Evolutionary conservation across 2,888 invertebrate species (phyloP), one percentile per base, ranked within the genome.

Genomic region (Aphodius sticticus): DNA sequence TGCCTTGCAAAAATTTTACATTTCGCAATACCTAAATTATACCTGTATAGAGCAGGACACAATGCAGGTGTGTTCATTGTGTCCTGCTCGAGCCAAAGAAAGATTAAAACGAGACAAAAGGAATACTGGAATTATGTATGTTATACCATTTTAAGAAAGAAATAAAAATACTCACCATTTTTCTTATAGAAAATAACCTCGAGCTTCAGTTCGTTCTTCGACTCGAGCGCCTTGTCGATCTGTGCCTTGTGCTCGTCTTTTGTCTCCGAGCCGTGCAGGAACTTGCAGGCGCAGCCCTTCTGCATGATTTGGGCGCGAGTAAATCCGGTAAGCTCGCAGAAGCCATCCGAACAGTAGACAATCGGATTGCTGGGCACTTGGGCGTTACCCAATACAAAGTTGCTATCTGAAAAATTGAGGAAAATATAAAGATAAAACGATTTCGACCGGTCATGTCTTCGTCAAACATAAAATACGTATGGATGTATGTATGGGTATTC

Each of bases 131-230:
- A 26, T 26, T 26, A 26, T 26, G 2, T 26, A 26, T 26, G 26
- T 26, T 26, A 26, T 26, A 26, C 26, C 26, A 26, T 26, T 26
- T 26, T 26, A 26, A 26, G 26, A 26, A 26, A 26, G 26, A 26
- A 26, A 26, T 26, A 26, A 26, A 26, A 26, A 26, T 26, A 89
- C 94, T 93, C 89, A 97, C 98, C 97, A 91, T 94, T 96, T 90
- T 97, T 98, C 90, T 97, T 97, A 90, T 98, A 98, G 90, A 98
- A 97, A 86, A 96, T 95, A 82, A 98, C 95, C 90, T 98, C 98
- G 84, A 97, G 92, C 90, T 98, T 98, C 83, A 98, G 94, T 90
- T 98, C 98, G 85, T 94, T 94, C 90, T 98, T 97, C 85, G 94
- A 94, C 86, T 96, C 96, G 84, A 98, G 92, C 37, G 97, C 95